Percentiles rank a stretch among this genome's conserved stretches.
phyloP scores from a whole-genome alignment of 2,888 invertebrate genomes.

The Netelia virgata region DNA sequence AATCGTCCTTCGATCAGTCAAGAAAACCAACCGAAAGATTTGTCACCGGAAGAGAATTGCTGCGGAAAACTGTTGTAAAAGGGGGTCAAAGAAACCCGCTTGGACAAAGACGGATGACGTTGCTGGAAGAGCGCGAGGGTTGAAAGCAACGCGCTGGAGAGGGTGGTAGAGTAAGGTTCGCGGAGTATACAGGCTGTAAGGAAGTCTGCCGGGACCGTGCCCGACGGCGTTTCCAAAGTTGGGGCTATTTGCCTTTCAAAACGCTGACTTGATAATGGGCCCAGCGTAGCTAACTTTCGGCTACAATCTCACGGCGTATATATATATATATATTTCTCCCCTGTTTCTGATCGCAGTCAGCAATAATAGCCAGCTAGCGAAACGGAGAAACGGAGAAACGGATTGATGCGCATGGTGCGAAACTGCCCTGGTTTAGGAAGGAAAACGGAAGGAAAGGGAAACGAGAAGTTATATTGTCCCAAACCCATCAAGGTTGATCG shows the following conservation, averaged over 20 bases:
- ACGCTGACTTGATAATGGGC: conserved; percentile 76
- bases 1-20: not conserved
- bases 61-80: not conserved
- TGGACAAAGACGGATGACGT: conserved; percentile 30
- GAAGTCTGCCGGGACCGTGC: conserved; percentile 77
- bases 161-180: conserved; percentile 15
- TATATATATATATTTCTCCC: too few species aligned
- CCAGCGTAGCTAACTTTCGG: conserved; percentile 71
- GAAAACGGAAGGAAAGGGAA: conserved; percentile 38
- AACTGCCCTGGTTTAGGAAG: conserved; percentile 26
- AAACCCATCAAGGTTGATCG: conserved; percentile 55
- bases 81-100: conserved; percentile 37
- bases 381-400: conserved; percentile 14
- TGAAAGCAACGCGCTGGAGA: conserved; percentile 25
- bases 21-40: too few species aligned
- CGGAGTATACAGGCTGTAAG: conserved; percentile 11
- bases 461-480: conserved; percentile 41
- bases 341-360: conserved; percentile 34
- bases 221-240: conserved; percentile 75
- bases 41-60: conserved; percentile 1
- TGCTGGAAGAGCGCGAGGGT: conserved; percentile 39
- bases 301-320: conserved; percentile 70
- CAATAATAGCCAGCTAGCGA: conserved; percentile 1
- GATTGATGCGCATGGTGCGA: conserved; percentile 43
- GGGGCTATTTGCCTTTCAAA: conserved; percentile 76